Base-by-base conservation (phyloP, 2,113 vertebrate species). In the Phylloscopus whistleri region DNA sequence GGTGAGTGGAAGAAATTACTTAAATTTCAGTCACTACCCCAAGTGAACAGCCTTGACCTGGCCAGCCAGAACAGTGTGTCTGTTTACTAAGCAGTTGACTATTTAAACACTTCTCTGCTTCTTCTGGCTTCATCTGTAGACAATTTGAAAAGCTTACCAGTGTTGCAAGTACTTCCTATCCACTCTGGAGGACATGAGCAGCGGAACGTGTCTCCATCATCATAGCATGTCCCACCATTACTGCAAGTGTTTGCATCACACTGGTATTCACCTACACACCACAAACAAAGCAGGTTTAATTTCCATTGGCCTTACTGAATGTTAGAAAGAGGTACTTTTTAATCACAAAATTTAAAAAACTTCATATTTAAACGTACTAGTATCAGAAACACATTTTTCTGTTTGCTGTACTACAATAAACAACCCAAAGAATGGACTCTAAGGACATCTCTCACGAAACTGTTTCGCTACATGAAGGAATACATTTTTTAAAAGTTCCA, bases 151-250 rank as follows among this genome's bases (percentile, higher is more conserved):
- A 56, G 27, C 93, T 98, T 84, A 99, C 99, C 99, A 7, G 98
- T 98, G 85, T 98, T 98, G 90, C 99, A 99, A 69, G 99, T 99
- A 91, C 98, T 98, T 92, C 99, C 99, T 22, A 96, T 98, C 99
- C 99, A 99, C 41, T 98, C 99, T 0, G 98, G 97, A 28, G 98
- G 96, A 94, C 99, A 99, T 4, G 98, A 98, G 30, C 99, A 99
- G 83, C 97, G 98, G 96, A 99, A 99, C 30, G 98, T 95, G 94
- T 99, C 99, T 10, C 99, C 99, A 7, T 98, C 98, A 87, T 99
- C 99, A 2, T 98, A 98, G 77, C 99, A 99, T 0, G 99, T 99
- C 43, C 99, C 99, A 2, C 99, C 99, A 2, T 99, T 99, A 53
- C 98, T 98, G 96, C 99, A 99, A 49, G 99, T 99, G 41, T 95